Evolutionary conservation across 53 echinoderm and acorn worm genomes (phyloP).

Genomic region (Zoroaster sp.): DNA sequence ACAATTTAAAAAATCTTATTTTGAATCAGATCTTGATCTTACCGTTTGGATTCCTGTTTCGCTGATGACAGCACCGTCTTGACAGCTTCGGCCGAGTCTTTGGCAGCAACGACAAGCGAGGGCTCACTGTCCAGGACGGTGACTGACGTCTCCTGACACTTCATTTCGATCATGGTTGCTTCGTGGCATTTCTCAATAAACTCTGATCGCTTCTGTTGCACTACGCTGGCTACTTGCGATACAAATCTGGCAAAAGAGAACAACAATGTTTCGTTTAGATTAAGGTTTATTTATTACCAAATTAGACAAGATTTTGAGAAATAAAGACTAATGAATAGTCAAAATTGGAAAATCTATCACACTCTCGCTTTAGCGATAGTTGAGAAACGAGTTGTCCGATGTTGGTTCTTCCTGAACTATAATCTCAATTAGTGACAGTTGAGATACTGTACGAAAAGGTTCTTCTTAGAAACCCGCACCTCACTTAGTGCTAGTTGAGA

Average conservation of each 20-base stretch:
- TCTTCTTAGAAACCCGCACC: too few relatives aligned
- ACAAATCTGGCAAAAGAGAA: constrained; percentile 8
- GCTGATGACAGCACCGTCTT: constrained; percentile 6
- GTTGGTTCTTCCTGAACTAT: too few relatives aligned
- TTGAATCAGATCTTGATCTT: background rate
- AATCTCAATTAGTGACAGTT: too few relatives aligned
- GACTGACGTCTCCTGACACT: background rate
- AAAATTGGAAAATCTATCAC: too few relatives aligned
- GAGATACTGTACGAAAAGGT: too few relatives aligned
- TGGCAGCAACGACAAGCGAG: background rate
- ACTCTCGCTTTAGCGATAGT: too few relatives aligned
- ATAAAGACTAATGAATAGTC: too few relatives aligned
- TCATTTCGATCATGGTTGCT: background rate
- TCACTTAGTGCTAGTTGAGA: too few relatives aligned
- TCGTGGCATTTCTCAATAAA: background rate
- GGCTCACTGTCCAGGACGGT: constrained; percentile 12
- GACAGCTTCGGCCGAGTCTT: constrained; percentile 20
- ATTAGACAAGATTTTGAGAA: background rate
- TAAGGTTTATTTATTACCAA: too few relatives aligned
- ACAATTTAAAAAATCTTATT: too few relatives aligned
- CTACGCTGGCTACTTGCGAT: background rate
- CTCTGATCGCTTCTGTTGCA: constrained; percentile 21
- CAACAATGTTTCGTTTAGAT: background rate
- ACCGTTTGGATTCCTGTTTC: constrained; percentile 39
- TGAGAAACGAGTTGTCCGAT: too few relatives aligned